Base-by-base conservation (phyloP, 2,888 invertebrate species). In the Pristionchus entomophagus region DNA sequence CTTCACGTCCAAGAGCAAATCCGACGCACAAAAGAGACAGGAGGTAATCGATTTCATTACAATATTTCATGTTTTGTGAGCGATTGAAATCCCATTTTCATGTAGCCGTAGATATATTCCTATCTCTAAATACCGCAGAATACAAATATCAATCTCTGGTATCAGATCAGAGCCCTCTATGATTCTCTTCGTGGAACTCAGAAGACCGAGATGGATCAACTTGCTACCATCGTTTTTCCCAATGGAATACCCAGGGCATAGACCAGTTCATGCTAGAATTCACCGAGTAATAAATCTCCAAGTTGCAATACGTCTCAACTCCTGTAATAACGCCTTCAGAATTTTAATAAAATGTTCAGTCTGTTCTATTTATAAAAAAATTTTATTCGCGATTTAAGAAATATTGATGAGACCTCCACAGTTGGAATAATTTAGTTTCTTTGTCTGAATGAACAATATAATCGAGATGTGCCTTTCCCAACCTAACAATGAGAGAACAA, bases 191-290 rank as follows among this genome's bases (percentile, higher is more conserved):
- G 78, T 0, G 78, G 78, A 19, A 19, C 19, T 12, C 49, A 49
- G 10, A 80, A 32, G 32, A 51, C 51, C 0, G 78, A 80, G 35
- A 80, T 80, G 78, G 78, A 80, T 32, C 78, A 80, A 32, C 78
- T 80, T 19, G 78, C 78, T 3, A 51, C 78, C 6, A 80, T 80
- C 35, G 35, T 80, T 2, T 80, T 80, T 32, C 78, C 78, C 22
- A 80, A 80, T 29, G 78, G 78, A 51, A 51, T 80, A 26, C 78
- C 78, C 41, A 73, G 41, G 41, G 41, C 73, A 45, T 73, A 41
- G 17, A 69, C 17, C n/a, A 26, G 38, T 73, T 45, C 22, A 35
- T 6, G 22, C n/a, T 69, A 3, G 65, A 65, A 59, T 35, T 65
- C 65, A 35, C 19, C 29, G 56, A 26, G 8, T 69, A 73, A 73